Base-by-base conservation (phyloP, 2,888 invertebrate genomes). In the Magallana nippona region DNA sequence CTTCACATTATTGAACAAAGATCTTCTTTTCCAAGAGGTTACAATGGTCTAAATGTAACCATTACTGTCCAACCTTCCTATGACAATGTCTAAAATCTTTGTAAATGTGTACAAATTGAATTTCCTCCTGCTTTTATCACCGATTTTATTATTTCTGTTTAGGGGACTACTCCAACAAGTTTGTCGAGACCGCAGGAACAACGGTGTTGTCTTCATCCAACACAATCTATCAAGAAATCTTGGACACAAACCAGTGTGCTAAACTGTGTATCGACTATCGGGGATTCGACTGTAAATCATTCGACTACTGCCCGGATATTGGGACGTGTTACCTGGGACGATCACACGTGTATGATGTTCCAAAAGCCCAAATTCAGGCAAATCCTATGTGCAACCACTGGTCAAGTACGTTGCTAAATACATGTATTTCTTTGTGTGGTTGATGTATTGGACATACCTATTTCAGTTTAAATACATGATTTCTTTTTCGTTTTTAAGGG, bases 201-300 rank as follows among this genome's bases (percentile, higher is more conserved):
- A 91, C 91, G 1, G 87, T 91, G 0, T 82, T 92, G 32, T 89
- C 90, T 0, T 79, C 84, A 17, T 90, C 91, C 5, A 85, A 89
- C 78, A 86, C 88, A n/a, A 90, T 91, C 57, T 92, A 92, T 83
- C 91, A 92, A 86, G 88, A 88, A 58, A 90, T 92, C 32, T 87
- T 83, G 78, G 82, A 87, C 15, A 86, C 87, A 17, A 91, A 91
- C 83, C 87, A 89, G 82, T 92, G 92, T 82, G 92, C 89, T 55
- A 89, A 89, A 80, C 87, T 92, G 1, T 92, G 92, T 84, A 85
- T 84, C 13, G 89, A 90, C 83, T 91, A 89, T 79, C 85, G 85
- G 19, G 89, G 88, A 55, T 91, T 92, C 84, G 83, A 80, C 79
- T 92, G 92, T 85, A 90, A 91, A 83, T 92, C 92, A 0, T 92